Percentiles rank a stretch among this genome's conserved stretches.
phyloP scores from a whole-genome alignment of 2,797 vertebrate species.

The Megaceryle alcyon region DNA sequence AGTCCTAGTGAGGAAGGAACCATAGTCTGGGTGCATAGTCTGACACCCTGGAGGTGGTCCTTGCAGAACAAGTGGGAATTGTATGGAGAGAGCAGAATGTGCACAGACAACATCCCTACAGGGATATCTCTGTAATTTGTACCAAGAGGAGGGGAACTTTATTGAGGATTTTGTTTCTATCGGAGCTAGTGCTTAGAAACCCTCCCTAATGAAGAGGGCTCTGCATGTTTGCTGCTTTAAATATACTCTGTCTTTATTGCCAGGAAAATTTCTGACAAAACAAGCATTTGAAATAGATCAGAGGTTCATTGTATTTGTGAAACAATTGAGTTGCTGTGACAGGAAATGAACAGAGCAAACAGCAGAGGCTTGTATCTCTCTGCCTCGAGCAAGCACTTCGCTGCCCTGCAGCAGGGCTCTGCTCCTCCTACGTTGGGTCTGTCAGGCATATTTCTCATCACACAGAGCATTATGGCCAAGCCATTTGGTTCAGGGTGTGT shows the following conservation, averaged over 20 bases:
- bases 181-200: not conserved
- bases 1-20: not conserved
- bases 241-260: not conserved
- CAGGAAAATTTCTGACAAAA: constrained; percentile 42
- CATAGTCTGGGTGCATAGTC: not conserved
- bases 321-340: constrained; percentile 44
- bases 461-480: not conserved
- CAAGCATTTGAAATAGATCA: constrained; percentile 47
- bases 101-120: not conserved
- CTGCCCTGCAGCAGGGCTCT: not conserved
- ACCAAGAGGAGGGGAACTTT: not conserved
- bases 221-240: not conserved
- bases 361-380: constrained; percentile 7
- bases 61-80: not conserved
- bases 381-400: not conserved
- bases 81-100: not conserved
- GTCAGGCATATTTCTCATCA: not conserved
- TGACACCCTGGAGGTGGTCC: not conserved
- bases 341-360: constrained; percentile 51
- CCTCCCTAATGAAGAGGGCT: not conserved
- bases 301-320: constrained; percentile 56
- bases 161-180: not conserved
- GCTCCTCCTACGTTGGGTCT: not conserved
- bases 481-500: not conserved
- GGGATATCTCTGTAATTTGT: not conserved